These are phyloP conservation scores for Brenthis ino DNA, from an alignment of 2,888 invertebrate species.

Conservation along the genomic window DNA sequence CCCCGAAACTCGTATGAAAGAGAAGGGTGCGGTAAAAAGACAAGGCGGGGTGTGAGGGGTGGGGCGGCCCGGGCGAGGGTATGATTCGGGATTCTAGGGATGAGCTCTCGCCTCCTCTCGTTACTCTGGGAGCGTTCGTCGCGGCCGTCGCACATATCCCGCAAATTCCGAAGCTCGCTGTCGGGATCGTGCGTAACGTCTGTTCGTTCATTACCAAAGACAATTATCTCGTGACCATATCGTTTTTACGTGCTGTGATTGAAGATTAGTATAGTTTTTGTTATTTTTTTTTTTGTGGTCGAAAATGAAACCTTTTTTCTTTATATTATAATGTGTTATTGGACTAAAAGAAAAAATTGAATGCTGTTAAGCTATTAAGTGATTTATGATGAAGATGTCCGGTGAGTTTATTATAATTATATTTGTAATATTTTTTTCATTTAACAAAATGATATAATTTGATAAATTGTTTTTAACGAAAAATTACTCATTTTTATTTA, in stretches of 20 bases:
- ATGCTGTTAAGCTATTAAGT: slow-evolving; percentile 54
- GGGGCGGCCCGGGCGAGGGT: slow-evolving; percentile 76
- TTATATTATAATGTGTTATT: slow-evolving; percentile 37
- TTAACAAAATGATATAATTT: not conserved
- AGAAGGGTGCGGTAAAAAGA: slow-evolving; percentile 75
- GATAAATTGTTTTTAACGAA: not conserved
- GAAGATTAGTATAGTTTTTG: slow-evolving; percentile 18
- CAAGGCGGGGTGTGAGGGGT: slow-evolving; percentile 65
- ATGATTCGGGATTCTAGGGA: slow-evolving; percentile 82
- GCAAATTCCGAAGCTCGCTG: slow-evolving; percentile 45
- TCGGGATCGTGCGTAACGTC: slow-evolving; percentile 44
- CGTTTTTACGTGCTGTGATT: slow-evolving; percentile 33
- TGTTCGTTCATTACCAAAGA: slow-evolving; percentile 25
- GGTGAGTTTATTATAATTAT: slow-evolving; percentile 54
- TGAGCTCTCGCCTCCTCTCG: slow-evolving; percentile 81
- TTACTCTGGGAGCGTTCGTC: slow-evolving; percentile 77
- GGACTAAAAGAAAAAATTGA: slow-evolving; percentile 37
- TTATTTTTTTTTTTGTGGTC: not conserved
- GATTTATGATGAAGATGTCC: slow-evolving; percentile 75
- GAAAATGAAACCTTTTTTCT: slow-evolving; percentile 6
- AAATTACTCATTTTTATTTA: no score
- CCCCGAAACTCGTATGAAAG: slow-evolving; percentile 67
- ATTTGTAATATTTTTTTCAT: not conserved
- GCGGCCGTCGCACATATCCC: slow-evolving; percentile 69
- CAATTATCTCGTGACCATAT: slow-evolving; percentile 21